A percentile compares a stretch with the other conserved stretches of the same genome.
These are phyloP conservation scores for Scaptomyza tumidula DNA, from an alignment of 2,888 invertebrate species.

Conservation along the genomic window DNA sequence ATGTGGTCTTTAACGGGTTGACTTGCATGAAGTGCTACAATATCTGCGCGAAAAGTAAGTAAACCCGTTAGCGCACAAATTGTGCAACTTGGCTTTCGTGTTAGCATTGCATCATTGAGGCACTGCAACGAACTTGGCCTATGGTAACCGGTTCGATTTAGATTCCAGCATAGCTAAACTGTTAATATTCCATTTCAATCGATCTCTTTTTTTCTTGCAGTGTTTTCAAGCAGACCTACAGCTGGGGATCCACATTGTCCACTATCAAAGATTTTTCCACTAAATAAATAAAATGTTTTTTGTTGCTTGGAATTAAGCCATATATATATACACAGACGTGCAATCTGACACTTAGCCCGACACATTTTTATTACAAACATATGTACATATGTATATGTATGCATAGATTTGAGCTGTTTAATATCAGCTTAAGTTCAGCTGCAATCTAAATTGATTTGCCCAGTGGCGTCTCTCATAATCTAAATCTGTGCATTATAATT, in stretches of 20 bases:
- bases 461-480: constrained; percentile 6
- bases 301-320: no score
- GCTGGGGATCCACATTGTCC: constrained; percentile 65
- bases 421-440: constrained; percentile 46
- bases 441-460: constrained; percentile 19
- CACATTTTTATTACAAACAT: no score
- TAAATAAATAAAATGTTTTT: background rate
- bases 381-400: background rate
- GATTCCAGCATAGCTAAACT: constrained; percentile 11
- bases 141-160: constrained; percentile 45
- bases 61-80: constrained; percentile 36
- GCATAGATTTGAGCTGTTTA: constrained; percentile 7
- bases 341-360: background rate
- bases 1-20: constrained; percentile 88
- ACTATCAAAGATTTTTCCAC: constrained; percentile 48
- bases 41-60: constrained; percentile 85
- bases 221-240: constrained; percentile 63
- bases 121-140: constrained; percentile 62
- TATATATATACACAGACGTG: background rate
- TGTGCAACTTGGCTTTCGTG: constrained; percentile 61
- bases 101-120: constrained; percentile 60
- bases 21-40: constrained; percentile 86
- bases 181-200: constrained; percentile 6
- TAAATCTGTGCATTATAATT: constrained; percentile 2
- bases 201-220: constrained; percentile 31